phyloP scores from a whole-genome alignment of 2,113 vertebrate genomes.

The Vidua chalybeata region DNA sequence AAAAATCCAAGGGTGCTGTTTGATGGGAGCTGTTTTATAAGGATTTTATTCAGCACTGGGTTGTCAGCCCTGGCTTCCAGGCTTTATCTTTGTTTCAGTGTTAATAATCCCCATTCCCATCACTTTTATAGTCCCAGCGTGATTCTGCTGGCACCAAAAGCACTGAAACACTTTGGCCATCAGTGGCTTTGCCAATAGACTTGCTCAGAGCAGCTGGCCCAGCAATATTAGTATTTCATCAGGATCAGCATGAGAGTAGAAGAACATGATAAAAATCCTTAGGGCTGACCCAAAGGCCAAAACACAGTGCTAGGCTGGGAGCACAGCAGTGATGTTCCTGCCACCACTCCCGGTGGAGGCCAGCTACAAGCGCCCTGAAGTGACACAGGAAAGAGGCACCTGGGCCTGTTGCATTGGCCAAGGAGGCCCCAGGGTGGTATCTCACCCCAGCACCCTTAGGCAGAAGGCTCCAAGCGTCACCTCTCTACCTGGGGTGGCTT shows the following conservation, averaged over 20 bases:
- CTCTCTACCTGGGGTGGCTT: accelerated
- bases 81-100: neutral
- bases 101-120: slow-evolving; percentile 1
- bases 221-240: neutral
- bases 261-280: neutral
- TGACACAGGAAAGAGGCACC: accelerated
- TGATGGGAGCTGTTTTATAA: neutral
- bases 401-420: neutral
- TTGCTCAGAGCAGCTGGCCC: neutral
- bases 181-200: neutral
- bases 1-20: neutral
- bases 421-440: neutral
- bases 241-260: neutral
- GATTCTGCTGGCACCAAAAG: neutral
- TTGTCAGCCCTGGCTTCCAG: neutral
- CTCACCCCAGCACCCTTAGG: neutral
- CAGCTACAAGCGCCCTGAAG: neutral
- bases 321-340: accelerated
- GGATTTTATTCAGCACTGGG: neutral
- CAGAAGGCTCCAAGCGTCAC: neutral
- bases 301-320: neutral
- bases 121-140: neutral
- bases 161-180: neutral
- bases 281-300: neutral
- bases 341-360: accelerated